A percentile compares a stretch with the other conserved stretches of the same genome.
Conservation (phyloP, 2,888 invertebrate genomes). For the Epistrophella euchroma region DNA sequence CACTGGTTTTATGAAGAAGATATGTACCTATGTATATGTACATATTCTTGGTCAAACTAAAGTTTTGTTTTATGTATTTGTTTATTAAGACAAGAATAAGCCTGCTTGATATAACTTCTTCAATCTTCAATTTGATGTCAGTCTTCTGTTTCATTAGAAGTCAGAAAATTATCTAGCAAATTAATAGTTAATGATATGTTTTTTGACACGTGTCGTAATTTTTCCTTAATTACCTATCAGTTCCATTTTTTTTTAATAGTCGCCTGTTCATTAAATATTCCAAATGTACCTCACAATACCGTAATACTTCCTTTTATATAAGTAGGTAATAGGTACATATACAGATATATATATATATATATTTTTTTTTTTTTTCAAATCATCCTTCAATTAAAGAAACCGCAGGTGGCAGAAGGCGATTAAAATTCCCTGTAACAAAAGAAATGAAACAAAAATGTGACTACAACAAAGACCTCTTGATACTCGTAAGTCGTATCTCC, state of each 20-base stretch:
- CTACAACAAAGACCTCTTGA: not conserved
- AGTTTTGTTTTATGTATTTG: no score
- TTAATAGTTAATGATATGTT: not conserved
- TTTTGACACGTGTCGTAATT: not conserved
- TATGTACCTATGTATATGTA: no score
- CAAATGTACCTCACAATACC: not conserved
- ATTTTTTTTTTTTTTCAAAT: not conserved
- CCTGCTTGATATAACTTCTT: not conserved
- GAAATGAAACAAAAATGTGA: not conserved
- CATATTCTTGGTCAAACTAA: no score
- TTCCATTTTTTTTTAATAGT: not conserved
- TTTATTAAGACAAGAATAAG: no score
- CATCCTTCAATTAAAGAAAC: constrained; percentile 21
- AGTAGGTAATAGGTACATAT: no score
- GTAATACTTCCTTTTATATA: not conserved
- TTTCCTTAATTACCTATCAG: not conserved
- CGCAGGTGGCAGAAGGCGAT: constrained; percentile 16
- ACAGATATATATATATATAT: no score
- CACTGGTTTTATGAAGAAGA: no score
- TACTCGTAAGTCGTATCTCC: not conserved
- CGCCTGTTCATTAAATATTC: not conserved
- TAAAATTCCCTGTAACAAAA: constrained; percentile 17
- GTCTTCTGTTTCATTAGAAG: not conserved
- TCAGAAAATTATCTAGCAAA: not conserved
- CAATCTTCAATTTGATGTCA: not conserved